Evolutionary conservation across 2,888 invertebrate species (phyloP), one percentile per base, ranked within the genome.

Genomic region (Drosophila tanythrix): DNA sequence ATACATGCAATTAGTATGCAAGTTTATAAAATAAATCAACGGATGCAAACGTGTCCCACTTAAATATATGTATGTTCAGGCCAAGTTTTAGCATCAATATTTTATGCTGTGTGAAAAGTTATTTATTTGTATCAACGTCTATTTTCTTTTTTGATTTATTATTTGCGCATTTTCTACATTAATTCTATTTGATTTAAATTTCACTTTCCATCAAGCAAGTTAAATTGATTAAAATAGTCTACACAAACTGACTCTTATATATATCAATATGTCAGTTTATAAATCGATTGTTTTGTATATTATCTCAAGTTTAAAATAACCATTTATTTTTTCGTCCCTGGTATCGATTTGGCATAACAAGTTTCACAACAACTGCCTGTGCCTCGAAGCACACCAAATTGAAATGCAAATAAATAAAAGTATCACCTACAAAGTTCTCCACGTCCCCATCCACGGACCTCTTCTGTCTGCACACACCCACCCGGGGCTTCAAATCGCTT

Each of bases 361-460:
- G 27, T 33, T 21, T 35, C 48, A 27, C 35, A 33, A 36, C 7
- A 53, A 36, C n/a, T 13, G 3, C 25, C n/a, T 33, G 53, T 18
- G 33, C 43, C 59, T 43, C 38, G 48, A 15, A 56, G 38, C 61
- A 25, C 36, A 46, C 56, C 48, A 77, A 77, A 77, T 77, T 73
- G 78, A 77, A 77, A 68, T 65, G 67, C 77, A 78, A 81, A 78
- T 81, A 77, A 69, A 77, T 77, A 78, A 78, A 78, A 63, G 78
- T 81, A 81, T 77, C 81, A 58, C 51, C 67, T 52, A 43, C 46
- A 38, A 13, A 25, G 55, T 29, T n/a, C 11, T 11, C 59, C 15
- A 18, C 31, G 13, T 8, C 27, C 58, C 36, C 15, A 6, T 11
- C 8, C 63, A 25, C 38, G 35, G n/a, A 38, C 40, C 33, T 52